phyloP scores from a whole-genome alignment of 2,797 vertebrate species.

The Cichlasoma orientale region DNA sequence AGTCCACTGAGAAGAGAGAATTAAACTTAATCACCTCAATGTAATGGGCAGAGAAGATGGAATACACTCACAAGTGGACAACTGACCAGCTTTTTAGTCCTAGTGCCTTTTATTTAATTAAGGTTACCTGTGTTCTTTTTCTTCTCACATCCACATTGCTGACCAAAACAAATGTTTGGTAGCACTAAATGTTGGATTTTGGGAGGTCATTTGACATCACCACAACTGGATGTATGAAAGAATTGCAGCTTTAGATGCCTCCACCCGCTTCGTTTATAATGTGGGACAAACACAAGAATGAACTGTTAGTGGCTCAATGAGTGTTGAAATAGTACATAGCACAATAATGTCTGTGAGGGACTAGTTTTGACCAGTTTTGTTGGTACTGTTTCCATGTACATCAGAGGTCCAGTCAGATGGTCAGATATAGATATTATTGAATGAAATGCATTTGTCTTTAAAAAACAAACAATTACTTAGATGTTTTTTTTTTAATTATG shows the following conservation, averaged over 20 bases:
- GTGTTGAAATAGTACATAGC: background rate
- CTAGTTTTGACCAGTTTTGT: too few relatives aligned
- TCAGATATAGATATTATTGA: too few relatives aligned
- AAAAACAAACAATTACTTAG: too few relatives aligned
- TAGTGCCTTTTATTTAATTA: constrained; percentile 6
- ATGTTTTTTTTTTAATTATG: background rate
- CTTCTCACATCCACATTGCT: background rate
- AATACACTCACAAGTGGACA: background rate
- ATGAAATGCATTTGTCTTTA: background rate
- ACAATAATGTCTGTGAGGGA: background rate
- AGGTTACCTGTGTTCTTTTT: background rate
- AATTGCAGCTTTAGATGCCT: background rate
- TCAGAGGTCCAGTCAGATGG: too few relatives aligned
- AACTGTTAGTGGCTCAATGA: background rate
- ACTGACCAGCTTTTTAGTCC: background rate
- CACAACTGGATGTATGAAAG: background rate
- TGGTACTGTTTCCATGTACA: too few relatives aligned
- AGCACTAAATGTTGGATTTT: background rate
- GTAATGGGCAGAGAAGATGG: background rate
- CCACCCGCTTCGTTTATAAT: background rate
- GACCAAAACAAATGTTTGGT: background rate
- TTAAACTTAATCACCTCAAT: constrained; percentile 13
- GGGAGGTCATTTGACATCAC: background rate
- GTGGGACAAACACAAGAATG: background rate
- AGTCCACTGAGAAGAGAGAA: constrained; percentile 15